These are phyloP conservation scores for Ageneiosus marmoratus DNA, from an alignment of 2,113 vertebrate genomes.

Conservation along the genomic window DNA sequence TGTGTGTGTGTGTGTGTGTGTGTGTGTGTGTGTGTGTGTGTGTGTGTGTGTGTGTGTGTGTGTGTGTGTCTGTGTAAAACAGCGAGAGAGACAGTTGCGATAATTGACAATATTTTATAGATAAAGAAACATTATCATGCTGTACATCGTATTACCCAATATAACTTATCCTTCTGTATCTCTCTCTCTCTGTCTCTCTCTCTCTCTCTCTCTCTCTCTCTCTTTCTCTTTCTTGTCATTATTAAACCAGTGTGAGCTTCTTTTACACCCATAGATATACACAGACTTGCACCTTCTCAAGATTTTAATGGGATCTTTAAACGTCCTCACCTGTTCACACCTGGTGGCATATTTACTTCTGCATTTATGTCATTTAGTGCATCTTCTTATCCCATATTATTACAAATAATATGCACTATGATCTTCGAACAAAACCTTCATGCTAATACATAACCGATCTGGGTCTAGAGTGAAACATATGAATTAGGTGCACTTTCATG, in stretches of 20 bases:
- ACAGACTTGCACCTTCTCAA: neutral
- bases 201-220: constrained; percentile 1
- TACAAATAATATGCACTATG: neutral
- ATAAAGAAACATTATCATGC: constrained; percentile 4
- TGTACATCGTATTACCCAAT: neutral
- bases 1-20: neutral
- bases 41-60: too few relatives aligned
- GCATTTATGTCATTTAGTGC: neutral
- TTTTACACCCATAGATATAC: neutral
- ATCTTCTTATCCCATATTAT: neutral
- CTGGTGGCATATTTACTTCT: neutral
- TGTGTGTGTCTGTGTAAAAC: too few relatives aligned
- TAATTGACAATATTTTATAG: constrained; percentile 1
- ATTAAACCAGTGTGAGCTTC: neutral
- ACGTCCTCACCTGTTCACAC: neutral
- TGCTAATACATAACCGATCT: neutral
- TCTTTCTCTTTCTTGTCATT: neutral
- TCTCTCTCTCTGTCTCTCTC: neutral
- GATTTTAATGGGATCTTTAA: neutral
- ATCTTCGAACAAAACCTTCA: neutral
- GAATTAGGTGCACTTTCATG: neutral
- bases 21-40: neutral
- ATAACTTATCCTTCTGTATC: neutral
- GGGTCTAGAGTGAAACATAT: neutral
- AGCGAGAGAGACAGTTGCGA: too few relatives aligned